Conservation (phyloP, 2,113 vertebrate species). For the Damaliscus lunatus region DNA sequence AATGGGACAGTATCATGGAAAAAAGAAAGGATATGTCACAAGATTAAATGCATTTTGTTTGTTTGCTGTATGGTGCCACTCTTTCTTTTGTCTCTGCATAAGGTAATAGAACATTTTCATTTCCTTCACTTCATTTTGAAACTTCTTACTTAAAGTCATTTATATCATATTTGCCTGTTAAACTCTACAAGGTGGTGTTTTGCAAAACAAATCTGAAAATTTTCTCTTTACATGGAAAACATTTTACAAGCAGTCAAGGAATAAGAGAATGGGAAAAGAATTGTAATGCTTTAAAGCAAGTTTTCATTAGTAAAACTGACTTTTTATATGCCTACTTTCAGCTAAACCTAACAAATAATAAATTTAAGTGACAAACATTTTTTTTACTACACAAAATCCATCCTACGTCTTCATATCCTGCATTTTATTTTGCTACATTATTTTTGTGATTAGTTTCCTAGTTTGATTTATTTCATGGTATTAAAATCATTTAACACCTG, state of each 20-base stretch:
- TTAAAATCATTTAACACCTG: neutral
- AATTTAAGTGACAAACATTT: slow-evolving; percentile 53
- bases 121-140: neutral
- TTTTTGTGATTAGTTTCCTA: slow-evolving; percentile 49
- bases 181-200: slow-evolving; percentile 19
- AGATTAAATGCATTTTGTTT: slow-evolving; percentile 18
- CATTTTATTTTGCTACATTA: slow-evolving; percentile 48
- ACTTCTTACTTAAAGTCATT: neutral
- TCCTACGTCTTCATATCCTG: slow-evolving; percentile 28
- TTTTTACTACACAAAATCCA: slow-evolving; percentile 62
- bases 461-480: slow-evolving; percentile 27
- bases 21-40: neutral
- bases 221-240: neutral
- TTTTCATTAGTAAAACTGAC: neutral
- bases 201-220: neutral
- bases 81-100: neutral
- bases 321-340: neutral
- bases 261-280: neutral
- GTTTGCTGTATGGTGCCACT: neutral
- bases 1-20: neutral
- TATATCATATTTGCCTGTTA: slow-evolving; percentile 1
- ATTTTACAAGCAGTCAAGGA: neutral
- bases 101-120: slow-evolving; percentile 42
- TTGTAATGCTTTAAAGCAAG: slow-evolving; percentile 15
- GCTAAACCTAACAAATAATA: slow-evolving; percentile 58